Evolutionary conservation across 2,113 vertebrate genomes (phyloP).

Genomic region (Tyto alba): DNA sequence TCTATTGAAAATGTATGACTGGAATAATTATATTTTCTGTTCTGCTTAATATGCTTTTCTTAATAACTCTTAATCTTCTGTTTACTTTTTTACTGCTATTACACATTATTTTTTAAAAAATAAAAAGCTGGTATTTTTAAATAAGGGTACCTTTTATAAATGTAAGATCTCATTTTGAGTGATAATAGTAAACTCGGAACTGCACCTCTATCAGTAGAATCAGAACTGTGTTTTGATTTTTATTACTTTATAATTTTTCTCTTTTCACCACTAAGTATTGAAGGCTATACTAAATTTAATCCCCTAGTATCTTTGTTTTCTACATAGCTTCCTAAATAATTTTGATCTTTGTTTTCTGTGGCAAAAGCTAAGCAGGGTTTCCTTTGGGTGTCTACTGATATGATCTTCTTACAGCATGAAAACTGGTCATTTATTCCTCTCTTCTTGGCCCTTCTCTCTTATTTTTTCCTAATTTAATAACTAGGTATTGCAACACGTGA

Average conservation of each 20-base stretch:
- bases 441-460: not conserved
- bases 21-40: not conserved
- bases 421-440: not conserved
- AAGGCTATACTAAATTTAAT: not conserved
- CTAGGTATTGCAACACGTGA: not conserved
- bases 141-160: not conserved
- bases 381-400: not conserved
- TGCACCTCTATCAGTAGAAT: not conserved
- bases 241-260: not conserved
- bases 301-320: not conserved
- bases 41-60: not conserved
- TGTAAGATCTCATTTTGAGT: not conserved
- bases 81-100: not conserved
- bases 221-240: not conserved
- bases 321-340: not conserved
- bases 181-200: not conserved
- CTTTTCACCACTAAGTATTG: not conserved
- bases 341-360: not conserved
- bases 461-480: not conserved
- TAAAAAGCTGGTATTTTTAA: not conserved
- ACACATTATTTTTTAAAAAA: not conserved
- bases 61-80: not conserved
- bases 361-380: not conserved
- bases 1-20: not conserved
- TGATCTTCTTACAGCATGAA: not conserved